A percentile compares a stretch with the other conserved stretches of the same genome.
phyloP scores from a whole-genome alignment of 2,797 vertebrate genomes.

The Pipistrellus pipistrellus region DNA sequence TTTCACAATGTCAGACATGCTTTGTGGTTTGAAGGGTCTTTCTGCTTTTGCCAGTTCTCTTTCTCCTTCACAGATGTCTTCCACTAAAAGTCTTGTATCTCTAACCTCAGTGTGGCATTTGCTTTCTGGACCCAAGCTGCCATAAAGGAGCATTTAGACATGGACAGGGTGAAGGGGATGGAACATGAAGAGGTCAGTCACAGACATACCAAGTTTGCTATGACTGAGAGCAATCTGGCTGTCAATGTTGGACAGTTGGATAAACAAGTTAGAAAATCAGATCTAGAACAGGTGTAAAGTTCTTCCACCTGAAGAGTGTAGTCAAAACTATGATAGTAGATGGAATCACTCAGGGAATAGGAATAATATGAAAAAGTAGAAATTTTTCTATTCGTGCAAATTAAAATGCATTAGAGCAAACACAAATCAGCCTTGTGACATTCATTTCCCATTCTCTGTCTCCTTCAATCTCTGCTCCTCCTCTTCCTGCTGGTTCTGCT shows the following conservation, averaged over 20 bases:
- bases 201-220: not conserved
- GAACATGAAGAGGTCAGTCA: not conserved
- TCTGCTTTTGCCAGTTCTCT: not conserved
- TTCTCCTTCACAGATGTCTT: not conserved
- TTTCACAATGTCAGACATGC: not conserved
- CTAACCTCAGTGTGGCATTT: not conserved
- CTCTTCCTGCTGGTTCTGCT: not conserved
- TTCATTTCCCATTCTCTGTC: not conserved
- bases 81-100: not conserved
- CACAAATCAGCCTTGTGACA: not conserved
- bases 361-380: not conserved
- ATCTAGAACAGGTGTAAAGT: not conserved
- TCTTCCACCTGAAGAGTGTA: not conserved
- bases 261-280: not conserved
- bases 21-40: not conserved
- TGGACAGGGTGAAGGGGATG: not conserved
- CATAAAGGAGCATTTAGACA: not conserved
- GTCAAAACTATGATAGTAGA: conserved; percentile 3
- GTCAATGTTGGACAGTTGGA: not conserved
- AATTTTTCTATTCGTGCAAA: not conserved
- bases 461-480: not conserved
- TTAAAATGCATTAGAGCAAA: not conserved
- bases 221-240: not conserved
- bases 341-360: not conserved
- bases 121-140: not conserved